These are phyloP conservation scores for Acheta domesticus DNA, from an alignment of 2,888 invertebrate genomes.

Conservation along the genomic window DNA sequence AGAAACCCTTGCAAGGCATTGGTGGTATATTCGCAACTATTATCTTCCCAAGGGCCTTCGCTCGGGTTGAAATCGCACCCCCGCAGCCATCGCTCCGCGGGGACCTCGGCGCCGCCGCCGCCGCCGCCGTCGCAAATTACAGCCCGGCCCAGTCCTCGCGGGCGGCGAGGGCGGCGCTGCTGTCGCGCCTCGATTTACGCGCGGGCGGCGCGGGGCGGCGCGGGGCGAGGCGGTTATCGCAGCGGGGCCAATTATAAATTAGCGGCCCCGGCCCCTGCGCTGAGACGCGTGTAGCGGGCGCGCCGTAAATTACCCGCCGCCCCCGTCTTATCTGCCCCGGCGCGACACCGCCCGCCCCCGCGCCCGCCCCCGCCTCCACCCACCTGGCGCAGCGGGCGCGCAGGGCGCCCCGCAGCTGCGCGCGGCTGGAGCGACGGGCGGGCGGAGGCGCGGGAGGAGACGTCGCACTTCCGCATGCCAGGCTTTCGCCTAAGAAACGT, in stretches of 20 bases:
- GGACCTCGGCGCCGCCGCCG: neutral
- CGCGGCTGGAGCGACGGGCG: too few species aligned
- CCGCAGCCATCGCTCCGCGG: too few species aligned
- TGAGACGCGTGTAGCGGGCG: neutral
- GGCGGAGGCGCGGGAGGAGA: too few species aligned
- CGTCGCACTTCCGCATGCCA: too few species aligned
- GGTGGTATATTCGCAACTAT: too few species aligned
- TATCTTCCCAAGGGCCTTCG: too few species aligned
- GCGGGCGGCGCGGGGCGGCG: neutral
- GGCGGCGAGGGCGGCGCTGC: neutral
- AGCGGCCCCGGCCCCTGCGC: neutral
- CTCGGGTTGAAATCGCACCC: too few species aligned
- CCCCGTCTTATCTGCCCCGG: neutral
- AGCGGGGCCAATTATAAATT: constrained; percentile 18
- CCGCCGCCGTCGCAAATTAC: neutral
- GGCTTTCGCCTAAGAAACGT: too few species aligned
- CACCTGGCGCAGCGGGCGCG: neutral
- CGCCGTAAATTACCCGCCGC: constrained; percentile 1
- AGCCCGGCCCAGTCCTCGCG: neutral
- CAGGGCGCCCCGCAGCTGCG: neutral
- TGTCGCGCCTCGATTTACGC: constrained; percentile 3
- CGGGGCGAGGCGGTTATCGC: neutral
- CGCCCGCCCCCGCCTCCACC: neutral
- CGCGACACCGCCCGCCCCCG: neutral
- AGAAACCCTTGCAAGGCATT: too few species aligned